Conservation (phyloP, 1,140 invertebrate species). For the Drosophila pallidifrons region DNA sequence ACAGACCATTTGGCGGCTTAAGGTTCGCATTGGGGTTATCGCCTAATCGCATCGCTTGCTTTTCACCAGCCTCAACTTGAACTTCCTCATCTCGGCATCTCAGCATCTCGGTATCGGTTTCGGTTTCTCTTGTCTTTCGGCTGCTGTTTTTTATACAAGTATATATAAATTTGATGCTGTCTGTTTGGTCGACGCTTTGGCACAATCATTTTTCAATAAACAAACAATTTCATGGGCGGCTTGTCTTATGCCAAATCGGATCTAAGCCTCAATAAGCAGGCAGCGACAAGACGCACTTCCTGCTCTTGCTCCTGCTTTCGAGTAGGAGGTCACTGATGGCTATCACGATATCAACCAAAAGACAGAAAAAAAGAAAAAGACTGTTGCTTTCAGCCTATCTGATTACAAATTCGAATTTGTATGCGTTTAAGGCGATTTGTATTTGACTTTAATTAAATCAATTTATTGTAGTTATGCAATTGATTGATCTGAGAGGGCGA, state of each 20-base stretch:
- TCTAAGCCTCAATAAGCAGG: slow-evolving; percentile 82
- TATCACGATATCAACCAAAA: slow-evolving; percentile 45
- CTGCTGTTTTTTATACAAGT: slow-evolving; percentile 34
- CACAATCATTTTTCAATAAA: slow-evolving; percentile 83
- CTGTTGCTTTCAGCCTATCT: slow-evolving; percentile 42
- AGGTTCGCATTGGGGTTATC: slow-evolving; percentile 79
- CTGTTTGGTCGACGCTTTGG: slow-evolving; percentile 24
- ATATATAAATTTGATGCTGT: slow-evolving; percentile 33
- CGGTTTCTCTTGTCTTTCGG: slow-evolving; percentile 33
- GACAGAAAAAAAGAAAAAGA: not conserved
- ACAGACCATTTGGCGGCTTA: slow-evolving; percentile 82
- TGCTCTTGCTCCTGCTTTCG: slow-evolving; percentile 13
- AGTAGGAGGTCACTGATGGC: slow-evolving; percentile 46
- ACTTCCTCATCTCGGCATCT: not conserved
- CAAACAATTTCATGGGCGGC: slow-evolving; percentile 82
- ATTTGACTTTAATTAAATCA: slow-evolving; percentile 5
- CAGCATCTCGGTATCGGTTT: slow-evolving; percentile 20
- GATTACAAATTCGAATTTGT: slow-evolving; percentile 39
- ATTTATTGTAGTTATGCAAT: not conserved
- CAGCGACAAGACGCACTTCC: slow-evolving; percentile 82
- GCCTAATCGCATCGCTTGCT: slow-evolving; percentile 79
- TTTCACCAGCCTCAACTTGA: not conserved
- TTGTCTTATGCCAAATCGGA: slow-evolving; percentile 81
- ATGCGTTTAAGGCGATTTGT: slow-evolving; percentile 16
- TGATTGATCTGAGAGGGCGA: slow-evolving; percentile 51